Percentiles rank a stretch among this genome's conserved stretches.
These are phyloP conservation scores for Noctua pronuba DNA, from an alignment of 2,888 invertebrate species.

Conservation along the genomic window DNA sequence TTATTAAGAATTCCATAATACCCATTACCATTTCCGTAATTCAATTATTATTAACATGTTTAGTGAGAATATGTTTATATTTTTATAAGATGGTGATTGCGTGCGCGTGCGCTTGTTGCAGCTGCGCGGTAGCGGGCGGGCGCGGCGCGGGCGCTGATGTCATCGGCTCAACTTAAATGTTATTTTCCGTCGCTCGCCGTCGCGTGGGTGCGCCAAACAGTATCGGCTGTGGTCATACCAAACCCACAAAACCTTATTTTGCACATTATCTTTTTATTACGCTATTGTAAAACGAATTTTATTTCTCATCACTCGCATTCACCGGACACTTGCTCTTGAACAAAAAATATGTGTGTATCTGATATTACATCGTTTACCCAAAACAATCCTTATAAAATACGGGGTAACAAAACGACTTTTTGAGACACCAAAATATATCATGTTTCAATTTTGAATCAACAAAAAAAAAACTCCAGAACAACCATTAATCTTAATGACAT, in stretches of 20 bases:
- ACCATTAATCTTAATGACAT: conserved; percentile 14
- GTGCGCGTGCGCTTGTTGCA: conserved; percentile 75
- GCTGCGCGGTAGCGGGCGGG: conserved; percentile 84
- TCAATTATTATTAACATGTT: conserved; percentile 51
- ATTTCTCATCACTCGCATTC: conserved; percentile 53
- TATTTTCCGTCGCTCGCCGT: conserved; percentile 85
- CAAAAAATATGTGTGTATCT: conserved; percentile 30
- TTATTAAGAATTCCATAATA: conserved; percentile 23
- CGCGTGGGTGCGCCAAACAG: conserved; percentile 85
- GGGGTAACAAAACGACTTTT: background rate
- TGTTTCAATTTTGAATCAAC: background rate
- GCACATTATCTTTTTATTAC: conserved; percentile 59
- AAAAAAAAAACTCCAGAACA: background rate
- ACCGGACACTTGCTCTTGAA: conserved; percentile 23
- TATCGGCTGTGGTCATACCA: conserved; percentile 78
- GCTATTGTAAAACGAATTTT: conserved; percentile 52
- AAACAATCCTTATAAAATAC: conserved; percentile 3
- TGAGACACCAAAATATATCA: background rate
- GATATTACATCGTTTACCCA: background rate
- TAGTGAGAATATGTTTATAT: conserved; percentile 55
- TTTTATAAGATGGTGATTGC: conserved; percentile 69
- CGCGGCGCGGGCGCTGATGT: conserved; percentile 84
- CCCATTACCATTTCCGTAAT: conserved; percentile 40
- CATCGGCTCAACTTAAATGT: conserved; percentile 88
- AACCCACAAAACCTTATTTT: conserved; percentile 67